Base-by-base conservation (phyloP, 2,113 vertebrate genomes). In the Grallaria varia region DNA sequence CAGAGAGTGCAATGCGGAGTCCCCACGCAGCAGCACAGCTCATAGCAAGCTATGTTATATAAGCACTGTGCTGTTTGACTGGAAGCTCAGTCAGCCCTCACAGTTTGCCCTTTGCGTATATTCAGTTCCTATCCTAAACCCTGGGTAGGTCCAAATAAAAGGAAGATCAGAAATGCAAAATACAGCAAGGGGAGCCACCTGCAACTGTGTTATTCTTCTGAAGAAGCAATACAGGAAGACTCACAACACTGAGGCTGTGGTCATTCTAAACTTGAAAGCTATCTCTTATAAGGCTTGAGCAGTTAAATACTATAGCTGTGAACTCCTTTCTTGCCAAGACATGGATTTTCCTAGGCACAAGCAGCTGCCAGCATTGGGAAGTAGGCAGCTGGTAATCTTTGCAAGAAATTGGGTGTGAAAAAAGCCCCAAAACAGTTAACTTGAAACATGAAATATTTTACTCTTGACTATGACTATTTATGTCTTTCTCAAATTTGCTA, bases 391-490 rank as follows among this genome's bases (percentile, higher is more conserved):
- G 8, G 33, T 39, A 68, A 68, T 4, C 9, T 45, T 60, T 64
- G 35, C 39, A 84, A 91, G 55, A 82, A 77, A 77, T 1, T 24
- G 22, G 4, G 21, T 35, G 13, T 30, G 8, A 21, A 58, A 23
- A 40, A 53, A 64, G 47, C 13, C 0, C 0, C 2, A 35, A 68
- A n/a, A 31, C 9, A 13, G 5, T 71, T 13, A 59, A 42, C 76
- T 45, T 59, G 28, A 72, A 92, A 50, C 4, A n/a, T 14, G 5
- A 63, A 81, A 59, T 63, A 71, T 82, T 75, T 85, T 55, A 42
- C 35, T 90, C 40, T 28, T 74, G 37, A 75, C 33, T 4, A 8
- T 10, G 3, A 77, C 25, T 62, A 81, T 42, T 56, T 74, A 13
- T 33, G 9, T 66, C 14, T 28, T 88, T 25, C 37, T 82, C 56